Evolutionary conservation across 2,113 vertebrate species (phyloP).

Genomic region (Suricata suricatta): DNA sequence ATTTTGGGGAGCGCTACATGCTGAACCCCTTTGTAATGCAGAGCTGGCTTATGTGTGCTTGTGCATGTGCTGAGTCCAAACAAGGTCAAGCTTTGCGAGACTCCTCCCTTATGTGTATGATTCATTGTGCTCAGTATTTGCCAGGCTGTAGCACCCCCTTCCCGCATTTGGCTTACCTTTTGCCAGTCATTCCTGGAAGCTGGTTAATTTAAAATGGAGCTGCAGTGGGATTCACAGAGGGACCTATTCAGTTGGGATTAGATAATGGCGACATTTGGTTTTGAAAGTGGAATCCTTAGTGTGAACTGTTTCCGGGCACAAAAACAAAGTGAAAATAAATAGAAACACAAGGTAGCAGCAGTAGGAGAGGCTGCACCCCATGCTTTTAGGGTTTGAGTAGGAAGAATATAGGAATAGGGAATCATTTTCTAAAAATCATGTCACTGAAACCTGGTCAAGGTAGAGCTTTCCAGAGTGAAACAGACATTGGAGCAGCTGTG

Average conservation of each 20-base stretch:
- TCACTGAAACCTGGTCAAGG: constrained; percentile 4
- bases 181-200: background rate
- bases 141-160: background rate
- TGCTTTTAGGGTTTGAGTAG: background rate
- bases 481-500: background rate
- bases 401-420: background rate
- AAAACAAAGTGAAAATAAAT: background rate
- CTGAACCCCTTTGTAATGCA: background rate
- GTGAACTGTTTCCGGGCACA: background rate
- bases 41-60: background rate
- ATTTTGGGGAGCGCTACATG: background rate
- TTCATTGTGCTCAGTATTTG: background rate
- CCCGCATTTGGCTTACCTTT: background rate
- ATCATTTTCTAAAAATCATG: background rate
- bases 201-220: constrained; percentile 40
- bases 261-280: constrained; percentile 29
- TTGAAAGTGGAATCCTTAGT: constrained; percentile 26
- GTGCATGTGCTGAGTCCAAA: background rate
- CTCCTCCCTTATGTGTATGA: background rate
- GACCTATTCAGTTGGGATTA: background rate
- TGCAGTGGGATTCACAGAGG: background rate
- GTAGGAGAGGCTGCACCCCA: background rate
- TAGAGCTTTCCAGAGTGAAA: background rate
- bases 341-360: background rate
- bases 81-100: background rate